These are phyloP conservation scores for Nesometra sesokonis DNA, from an alignment of 35 echinoderm and acorn worm species.

Conservation along the genomic window DNA sequence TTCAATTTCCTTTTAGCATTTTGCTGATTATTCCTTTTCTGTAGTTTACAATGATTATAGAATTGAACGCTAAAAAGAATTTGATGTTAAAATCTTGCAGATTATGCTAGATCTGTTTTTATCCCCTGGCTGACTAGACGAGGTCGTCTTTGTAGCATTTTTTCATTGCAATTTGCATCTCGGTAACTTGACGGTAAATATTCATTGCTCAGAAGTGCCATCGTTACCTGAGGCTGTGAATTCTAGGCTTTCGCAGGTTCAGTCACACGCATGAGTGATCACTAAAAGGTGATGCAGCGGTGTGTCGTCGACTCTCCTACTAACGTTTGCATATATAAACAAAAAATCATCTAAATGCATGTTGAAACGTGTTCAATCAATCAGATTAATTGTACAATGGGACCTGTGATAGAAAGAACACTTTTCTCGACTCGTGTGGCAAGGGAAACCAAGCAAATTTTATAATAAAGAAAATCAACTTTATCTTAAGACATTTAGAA, in stretches of 20 bases:
- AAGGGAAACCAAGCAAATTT: too few species aligned
- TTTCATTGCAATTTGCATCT: not conserved
- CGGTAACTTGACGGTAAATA: not conserved
- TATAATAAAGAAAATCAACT: too few species aligned
- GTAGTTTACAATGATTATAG: not conserved
- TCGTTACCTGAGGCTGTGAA: not conserved
- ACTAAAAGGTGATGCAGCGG: not conserved
- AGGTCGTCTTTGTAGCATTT: not conserved
- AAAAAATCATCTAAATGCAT: not conserved
- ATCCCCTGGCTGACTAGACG: not conserved
- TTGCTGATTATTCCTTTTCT: not conserved
- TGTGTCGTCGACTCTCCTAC: not conserved
- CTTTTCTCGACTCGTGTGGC: too few species aligned
- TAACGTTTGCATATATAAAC: not conserved
- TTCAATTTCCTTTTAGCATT: not conserved
- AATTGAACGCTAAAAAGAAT: not conserved
- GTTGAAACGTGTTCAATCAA: not conserved
- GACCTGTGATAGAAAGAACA: not conserved
- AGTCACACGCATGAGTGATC: not conserved
- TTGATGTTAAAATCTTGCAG: not conserved
- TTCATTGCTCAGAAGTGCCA: not conserved
- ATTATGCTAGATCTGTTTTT: not conserved
- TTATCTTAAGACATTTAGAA: too few species aligned
- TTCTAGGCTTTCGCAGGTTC: not conserved
- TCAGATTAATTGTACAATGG: not conserved